A percentile compares a stretch with the other conserved stretches of the same genome.
phyloP scores from a whole-genome alignment of 2,113 vertebrate species.

The Bos javanicus region DNA sequence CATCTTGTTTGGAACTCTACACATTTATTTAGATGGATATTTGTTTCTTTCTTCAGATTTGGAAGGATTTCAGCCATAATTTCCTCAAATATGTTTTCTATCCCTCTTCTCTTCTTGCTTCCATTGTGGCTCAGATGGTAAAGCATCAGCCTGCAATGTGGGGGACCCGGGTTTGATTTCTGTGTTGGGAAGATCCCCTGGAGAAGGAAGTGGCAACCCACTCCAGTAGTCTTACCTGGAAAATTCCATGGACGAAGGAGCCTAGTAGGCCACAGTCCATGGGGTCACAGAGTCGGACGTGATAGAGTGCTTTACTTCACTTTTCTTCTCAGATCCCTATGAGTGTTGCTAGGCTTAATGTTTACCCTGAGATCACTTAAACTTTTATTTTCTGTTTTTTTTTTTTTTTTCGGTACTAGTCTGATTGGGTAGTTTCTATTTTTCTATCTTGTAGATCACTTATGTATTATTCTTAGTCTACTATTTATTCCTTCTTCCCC shows the following conservation, averaged over 20 bases:
- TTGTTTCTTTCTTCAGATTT: not conserved
- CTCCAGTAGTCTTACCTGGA: not conserved
- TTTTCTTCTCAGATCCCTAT: not conserved
- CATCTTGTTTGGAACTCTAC: not conserved
- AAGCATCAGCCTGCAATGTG: not conserved
- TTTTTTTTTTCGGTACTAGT: not conserved
- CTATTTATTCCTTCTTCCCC: not conserved
- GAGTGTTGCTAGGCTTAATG: not conserved
- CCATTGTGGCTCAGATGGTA: not conserved
- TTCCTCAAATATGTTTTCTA: not conserved
- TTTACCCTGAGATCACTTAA: not conserved
- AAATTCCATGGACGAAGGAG: not conserved
- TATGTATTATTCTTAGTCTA: not conserved
- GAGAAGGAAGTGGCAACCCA: not conserved
- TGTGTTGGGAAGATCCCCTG: not conserved
- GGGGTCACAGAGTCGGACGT: rapidly evolving
- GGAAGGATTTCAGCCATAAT: not conserved
- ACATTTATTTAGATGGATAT: not conserved
- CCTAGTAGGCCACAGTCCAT: not conserved
- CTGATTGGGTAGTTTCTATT: not conserved
- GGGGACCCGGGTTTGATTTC: not conserved
- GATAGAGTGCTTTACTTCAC: not conserved
- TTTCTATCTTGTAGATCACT: not conserved
- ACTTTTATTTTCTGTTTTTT: not conserved
- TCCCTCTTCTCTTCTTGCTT: not conserved